Conservation (phyloP, 2,888 invertebrate species). For the Drosophila flavopinicola region DNA sequence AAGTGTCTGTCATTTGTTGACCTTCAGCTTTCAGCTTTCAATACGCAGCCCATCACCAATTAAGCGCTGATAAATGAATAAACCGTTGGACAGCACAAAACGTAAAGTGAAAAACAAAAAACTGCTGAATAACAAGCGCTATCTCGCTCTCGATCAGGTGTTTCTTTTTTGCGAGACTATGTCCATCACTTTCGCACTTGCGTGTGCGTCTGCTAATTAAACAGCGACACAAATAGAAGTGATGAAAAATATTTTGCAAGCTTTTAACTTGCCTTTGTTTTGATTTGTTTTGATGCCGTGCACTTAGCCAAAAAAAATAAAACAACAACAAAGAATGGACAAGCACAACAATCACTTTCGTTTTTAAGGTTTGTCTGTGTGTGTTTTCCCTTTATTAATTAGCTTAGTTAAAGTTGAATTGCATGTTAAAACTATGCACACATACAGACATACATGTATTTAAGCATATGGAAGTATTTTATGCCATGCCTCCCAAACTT, state of each 20-base stretch:
- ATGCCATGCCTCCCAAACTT: conserved; percentile 42
- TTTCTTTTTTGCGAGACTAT: conserved; percentile 20
- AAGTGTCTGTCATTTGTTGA: conserved; percentile 58
- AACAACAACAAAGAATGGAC: conserved; percentile 19
- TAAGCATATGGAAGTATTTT: conserved; percentile 30
- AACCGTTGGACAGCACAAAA: conserved; percentile 38
- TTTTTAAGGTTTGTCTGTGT: conserved; percentile 23
- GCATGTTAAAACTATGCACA: conserved; percentile 1
- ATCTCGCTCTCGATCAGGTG: conserved; percentile 35
- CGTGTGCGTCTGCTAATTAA: conserved; percentile 27
- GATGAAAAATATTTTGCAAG: conserved; percentile 49
- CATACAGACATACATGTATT: conserved; percentile 6
- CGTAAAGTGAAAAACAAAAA: conserved; percentile 19
- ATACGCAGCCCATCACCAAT: conserved; percentile 50
- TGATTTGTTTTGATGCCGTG: conserved; percentile 30
- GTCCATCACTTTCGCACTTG: conserved; percentile 30
- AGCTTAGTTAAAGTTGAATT: conserved; percentile 21
- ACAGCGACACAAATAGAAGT: conserved; percentile 38
- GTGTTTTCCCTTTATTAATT: not conserved
- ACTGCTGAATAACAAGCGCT: conserved; percentile 25
- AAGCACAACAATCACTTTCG: conserved; percentile 36
- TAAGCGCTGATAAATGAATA: conserved; percentile 55
- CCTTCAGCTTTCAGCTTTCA: conserved; percentile 53
- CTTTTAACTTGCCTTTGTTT: conserved; percentile 35
- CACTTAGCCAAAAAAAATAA: conserved; percentile 20